Base-by-base conservation (phyloP, 53 echinoderm and acorn worm genomes). In the Paracentrotus lividus region DNA sequence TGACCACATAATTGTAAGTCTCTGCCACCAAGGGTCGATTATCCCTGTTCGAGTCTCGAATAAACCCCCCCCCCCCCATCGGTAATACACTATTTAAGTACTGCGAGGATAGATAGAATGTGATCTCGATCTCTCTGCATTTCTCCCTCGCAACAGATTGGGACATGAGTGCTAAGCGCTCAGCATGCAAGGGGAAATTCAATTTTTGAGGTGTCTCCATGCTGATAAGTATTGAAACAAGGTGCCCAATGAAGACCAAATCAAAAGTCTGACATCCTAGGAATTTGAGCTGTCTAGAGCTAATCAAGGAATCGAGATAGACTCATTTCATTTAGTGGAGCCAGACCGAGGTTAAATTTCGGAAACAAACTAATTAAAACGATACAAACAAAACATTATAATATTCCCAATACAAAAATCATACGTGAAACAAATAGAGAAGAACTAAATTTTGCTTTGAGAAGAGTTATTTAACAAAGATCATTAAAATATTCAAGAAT, bases 141-240 rank as follows among this genome's bases (percentile, higher is more conserved):
- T 26, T 81, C 12, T 81, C n/a, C n/a, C n/a, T n/a, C n/a, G n/a
- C n/a, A n/a, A n/a, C n/a, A n/a, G n/a, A n/a, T n/a, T n/a, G n/a
- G 44, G 26, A n/a, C 2, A 45, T 81, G 47, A 24, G 47, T 47
- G 16, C 26, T 47, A 24, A 45, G 49, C 45, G 55, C 87, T 87
- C 32, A 86, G 31, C 86, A 34, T 36, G 34, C 56, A 58, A 36
- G 87, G 87, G 87, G 87, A 87, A 87, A 87, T 87, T 87, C 56
- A 87, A 87, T 87, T 87, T 87, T 81, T n/a, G n/a, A 20, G 42
- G 56, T 87, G 87, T 87, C 87, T 55, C 87, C 87, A 87, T 40
- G 36, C 55, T 87, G 87, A 87, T 87, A 55, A 87, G 53, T 52
- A 8, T 54, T 56, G 42, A 87, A 87, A 87, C 24, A 58, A 87